Conservation (phyloP, 2,888 invertebrate genomes). For the Pammene aurita region DNA sequence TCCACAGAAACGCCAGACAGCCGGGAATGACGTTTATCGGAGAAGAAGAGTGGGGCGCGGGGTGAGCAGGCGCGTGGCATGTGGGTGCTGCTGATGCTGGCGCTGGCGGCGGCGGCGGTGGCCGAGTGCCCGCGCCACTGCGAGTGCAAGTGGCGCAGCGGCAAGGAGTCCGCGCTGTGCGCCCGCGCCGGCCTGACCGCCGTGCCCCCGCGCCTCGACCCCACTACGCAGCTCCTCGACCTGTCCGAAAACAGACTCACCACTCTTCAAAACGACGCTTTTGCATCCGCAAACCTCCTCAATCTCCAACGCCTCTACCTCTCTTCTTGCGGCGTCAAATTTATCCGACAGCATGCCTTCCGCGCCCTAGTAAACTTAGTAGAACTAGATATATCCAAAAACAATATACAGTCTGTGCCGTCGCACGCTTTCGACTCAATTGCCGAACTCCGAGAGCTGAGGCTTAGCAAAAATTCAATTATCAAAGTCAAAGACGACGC, state of each 20-base stretch:
- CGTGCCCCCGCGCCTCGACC: conserved; percentile 89
- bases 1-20: conserved; percentile 60
- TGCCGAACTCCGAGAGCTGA: conserved; percentile 88
- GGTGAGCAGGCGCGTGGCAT: conserved; percentile 78
- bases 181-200: conserved; percentile 88
- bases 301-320: conserved; percentile 92
- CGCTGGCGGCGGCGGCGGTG: conserved; percentile 77
- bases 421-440: conserved; percentile 88
- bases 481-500: conserved; percentile 87
- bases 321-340: conserved; percentile 86
- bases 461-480: conserved; percentile 90
- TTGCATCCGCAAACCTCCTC: conserved; percentile 88
- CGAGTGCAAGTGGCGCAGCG: conserved; percentile 95
- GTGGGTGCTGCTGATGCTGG: conserved; percentile 82
- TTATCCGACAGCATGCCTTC: conserved; percentile 89
- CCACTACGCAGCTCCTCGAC: conserved; percentile 91
- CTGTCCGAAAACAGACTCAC: conserved; percentile 88
- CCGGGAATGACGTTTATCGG: conserved; percentile 74
- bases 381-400: conserved; percentile 91
- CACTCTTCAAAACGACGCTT: conserved; percentile 87
- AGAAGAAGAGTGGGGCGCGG: conserved; percentile 74
- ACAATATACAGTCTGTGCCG: conserved; percentile 86
- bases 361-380: conserved; percentile 90
- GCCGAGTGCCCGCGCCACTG: conserved; percentile 89
- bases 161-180: conserved; percentile 93